These are phyloP conservation scores for Diplogasteroides magnus DNA, from an alignment of 1,140 invertebrate species.

Conservation along the genomic window DNA sequence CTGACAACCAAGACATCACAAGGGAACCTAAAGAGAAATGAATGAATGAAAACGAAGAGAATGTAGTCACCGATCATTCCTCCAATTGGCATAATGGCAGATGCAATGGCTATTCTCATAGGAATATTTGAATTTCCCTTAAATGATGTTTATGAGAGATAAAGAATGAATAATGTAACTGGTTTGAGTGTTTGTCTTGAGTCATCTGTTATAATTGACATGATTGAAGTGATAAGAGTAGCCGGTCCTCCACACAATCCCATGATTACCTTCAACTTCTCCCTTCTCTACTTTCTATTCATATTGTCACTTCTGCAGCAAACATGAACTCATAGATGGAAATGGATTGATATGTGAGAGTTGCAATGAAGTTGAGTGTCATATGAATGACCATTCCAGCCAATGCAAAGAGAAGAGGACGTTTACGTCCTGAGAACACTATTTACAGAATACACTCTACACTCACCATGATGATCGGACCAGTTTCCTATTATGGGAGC, in stretches of 20 bases:
- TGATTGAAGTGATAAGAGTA: not conserved
- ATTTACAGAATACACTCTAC: not conserved
- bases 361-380: constrained; percentile 14
- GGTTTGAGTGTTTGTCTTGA: constrained; percentile 22
- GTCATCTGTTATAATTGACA: constrained; percentile 28
- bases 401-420: not conserved
- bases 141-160: not conserved
- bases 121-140: constrained; percentile 23
- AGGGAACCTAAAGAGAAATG: not conserved
- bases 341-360: constrained; percentile 15
- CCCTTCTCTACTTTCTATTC: not conserved
- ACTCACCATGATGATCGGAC: not conserved
- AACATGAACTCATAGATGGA: constrained; percentile 20
- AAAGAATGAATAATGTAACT: not conserved
- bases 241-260: constrained; percentile 11
- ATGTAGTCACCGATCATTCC: constrained; percentile 15
- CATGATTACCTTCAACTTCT: not conserved
- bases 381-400: not conserved
- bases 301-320: constrained; percentile 6
- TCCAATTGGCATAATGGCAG: constrained; percentile 17
- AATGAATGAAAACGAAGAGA: constrained; percentile 7
- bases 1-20: constrained; percentile 5
- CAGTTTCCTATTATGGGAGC: not conserved
- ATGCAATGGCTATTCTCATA: constrained; percentile 22
- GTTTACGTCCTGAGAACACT: not conserved